Evolutionary conservation across 2,113 vertebrate species (phyloP).

Genomic region (Gnathonemus longibarbis): DNA sequence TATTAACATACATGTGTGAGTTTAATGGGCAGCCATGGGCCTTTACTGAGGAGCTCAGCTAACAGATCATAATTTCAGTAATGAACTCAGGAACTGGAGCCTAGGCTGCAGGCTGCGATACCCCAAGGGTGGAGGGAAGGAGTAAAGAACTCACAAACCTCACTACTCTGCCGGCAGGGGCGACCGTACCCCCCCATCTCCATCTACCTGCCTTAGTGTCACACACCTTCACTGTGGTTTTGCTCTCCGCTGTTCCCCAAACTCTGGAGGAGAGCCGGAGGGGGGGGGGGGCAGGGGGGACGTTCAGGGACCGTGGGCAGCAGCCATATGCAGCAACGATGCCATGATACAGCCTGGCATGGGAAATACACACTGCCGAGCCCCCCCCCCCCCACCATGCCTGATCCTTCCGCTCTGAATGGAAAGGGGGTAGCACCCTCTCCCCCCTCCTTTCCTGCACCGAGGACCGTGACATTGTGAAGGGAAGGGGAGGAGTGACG

Average conservation of each 20-base stretch:
- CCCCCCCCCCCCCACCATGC: background rate
- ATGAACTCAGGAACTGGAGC: background rate
- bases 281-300: background rate
- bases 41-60: background rate
- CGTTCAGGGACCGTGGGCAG: background rate
- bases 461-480: background rate
- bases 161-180: background rate
- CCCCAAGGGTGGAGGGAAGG: background rate
- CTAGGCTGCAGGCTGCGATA: background rate
- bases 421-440: background rate
- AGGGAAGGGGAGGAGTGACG: background rate
- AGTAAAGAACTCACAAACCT: background rate
- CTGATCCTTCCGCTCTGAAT: background rate
- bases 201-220: background rate
- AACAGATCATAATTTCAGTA: background rate
- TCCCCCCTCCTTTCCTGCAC: background rate
- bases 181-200: background rate
- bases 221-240: background rate
- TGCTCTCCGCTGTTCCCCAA: background rate
- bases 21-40: background rate
- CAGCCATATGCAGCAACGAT: too few species aligned
- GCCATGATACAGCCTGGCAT: background rate
- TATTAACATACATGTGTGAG: background rate
- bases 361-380: background rate
- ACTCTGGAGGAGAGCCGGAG: background rate